Base-by-base conservation (phyloP, 2,113 vertebrate species). In the Sylvia atricapilla region DNA sequence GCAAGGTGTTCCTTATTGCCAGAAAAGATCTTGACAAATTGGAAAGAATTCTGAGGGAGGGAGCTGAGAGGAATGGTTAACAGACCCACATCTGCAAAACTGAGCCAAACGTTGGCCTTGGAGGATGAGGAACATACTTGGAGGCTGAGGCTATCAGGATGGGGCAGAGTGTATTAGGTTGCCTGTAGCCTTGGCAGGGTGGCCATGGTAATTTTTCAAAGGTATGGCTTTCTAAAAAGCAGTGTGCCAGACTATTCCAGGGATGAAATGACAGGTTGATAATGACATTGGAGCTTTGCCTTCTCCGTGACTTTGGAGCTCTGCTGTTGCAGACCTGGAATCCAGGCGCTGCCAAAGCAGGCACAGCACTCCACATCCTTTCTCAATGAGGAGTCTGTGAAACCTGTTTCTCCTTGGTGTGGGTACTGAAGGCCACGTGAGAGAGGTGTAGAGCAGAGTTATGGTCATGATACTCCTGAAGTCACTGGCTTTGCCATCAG, bases 11-110 rank as follows among this genome's bases (percentile, higher is more conserved):
- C 50, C 53, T 93, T 69, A 58, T 90, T 95, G 82, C 82, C 84
- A 94, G 92, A 91, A 93, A 79, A 93, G 25, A 66, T 76, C 81
- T 58, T 94, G 87, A 91, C 58, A 91, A 95, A 91, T 73, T 93
- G 89, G 75, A 93, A 88, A 63, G 74, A 89, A 91, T 95, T 92
- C 41, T 84, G 84, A 84, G 47, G 64, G 79, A 80, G 58, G 46
- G 66, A 91, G 31, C 31, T 9, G 74, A 82, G 31, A 11, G 70
- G 58, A 91, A 91, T 82, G 62, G 82, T 91, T 95, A 90, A 80
- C 85, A 95, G 94, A 89, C 74, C 81, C 70, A 67, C 68, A 69
- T 90, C 87, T 96, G 74, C 87, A 92, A 75, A 91, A 86, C 89
- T 68, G 53, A 88, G 82, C 90, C 77, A 82, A 83, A 62, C 0